Evolutionary conservation across 2,113 vertebrate genomes (phyloP).

Genomic region (Chionomys nivalis): DNA sequence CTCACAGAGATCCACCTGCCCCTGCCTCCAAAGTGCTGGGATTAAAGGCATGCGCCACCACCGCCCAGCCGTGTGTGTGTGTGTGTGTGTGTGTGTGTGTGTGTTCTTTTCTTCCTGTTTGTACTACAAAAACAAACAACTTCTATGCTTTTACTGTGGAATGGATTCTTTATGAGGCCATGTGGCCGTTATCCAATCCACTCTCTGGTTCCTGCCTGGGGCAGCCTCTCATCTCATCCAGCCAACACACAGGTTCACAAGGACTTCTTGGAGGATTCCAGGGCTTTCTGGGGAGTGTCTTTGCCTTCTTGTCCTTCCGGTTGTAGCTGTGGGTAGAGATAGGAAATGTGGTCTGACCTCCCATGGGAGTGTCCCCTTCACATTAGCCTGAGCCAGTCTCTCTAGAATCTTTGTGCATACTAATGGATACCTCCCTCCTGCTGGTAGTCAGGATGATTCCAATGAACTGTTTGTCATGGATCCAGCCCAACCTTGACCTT

Average conservation of each 20-base stretch:
- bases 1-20: too few relatives aligned
- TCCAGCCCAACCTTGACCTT: neutral
- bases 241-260: neutral
- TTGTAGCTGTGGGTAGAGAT: neutral
- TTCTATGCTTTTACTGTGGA: constrained; percentile 85
- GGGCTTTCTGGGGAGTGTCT: neutral
- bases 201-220: neutral
- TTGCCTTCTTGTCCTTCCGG: neutral
- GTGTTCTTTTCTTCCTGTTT: constrained; percentile 81
- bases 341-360: neutral
- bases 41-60: too few relatives aligned
- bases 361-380: neutral
- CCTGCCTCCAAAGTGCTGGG: too few relatives aligned
- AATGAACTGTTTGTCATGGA: neutral
- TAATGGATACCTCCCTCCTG: neutral
- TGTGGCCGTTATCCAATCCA: constrained; percentile 78
- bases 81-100: too few relatives aligned
- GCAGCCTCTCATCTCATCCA: neutral
- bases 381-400: neutral
- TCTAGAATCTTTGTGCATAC: neutral
- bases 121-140: constrained; percentile 72
- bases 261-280: neutral
- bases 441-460: neutral
- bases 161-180: constrained; percentile 77
- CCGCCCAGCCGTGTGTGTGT: too few relatives aligned